Conservation (phyloP, 2,113 vertebrate genomes). For the Strix uralensis region DNA sequence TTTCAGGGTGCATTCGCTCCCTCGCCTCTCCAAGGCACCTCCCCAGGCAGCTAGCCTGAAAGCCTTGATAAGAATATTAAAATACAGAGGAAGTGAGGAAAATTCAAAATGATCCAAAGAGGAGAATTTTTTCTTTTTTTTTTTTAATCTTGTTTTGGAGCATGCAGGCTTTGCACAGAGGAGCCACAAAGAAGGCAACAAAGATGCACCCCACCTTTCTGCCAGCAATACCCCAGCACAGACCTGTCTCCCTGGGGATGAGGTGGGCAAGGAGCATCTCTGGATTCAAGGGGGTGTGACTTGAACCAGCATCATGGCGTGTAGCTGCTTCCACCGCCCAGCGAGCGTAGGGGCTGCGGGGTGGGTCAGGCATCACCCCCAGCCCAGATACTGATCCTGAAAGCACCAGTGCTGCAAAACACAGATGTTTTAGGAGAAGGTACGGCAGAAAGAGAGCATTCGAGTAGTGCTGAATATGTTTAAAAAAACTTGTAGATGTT, state of each 20-base stretch:
- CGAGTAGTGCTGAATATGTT: neutral
- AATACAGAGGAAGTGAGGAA: neutral
- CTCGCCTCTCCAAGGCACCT: neutral
- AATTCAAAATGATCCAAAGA: neutral
- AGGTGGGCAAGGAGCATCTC: neutral
- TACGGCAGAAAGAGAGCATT: neutral
- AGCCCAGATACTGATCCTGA: neutral
- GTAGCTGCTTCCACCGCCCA: too few species aligned
- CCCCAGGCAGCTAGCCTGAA: neutral
- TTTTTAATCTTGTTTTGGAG: neutral
- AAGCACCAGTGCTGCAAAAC: neutral
- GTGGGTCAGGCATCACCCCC: neutral
- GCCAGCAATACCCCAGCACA: fast-evolving
- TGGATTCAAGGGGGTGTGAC: neutral
- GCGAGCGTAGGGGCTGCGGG: fast-evolving
- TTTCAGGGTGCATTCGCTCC: neutral
- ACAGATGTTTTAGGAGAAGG: neutral
- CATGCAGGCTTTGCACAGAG: neutral
- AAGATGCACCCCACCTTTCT: neutral
- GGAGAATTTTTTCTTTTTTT: neutral
- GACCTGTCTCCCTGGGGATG: neutral
- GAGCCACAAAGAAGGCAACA: neutral
- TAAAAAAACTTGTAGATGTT: neutral
- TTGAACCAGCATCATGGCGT: neutral
- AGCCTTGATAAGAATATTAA: neutral